Percentiles rank a stretch among this genome's conserved stretches.
Evolutionary conservation across 2,113 vertebrate genomes (phyloP).

Genomic region (Channa argus): DNA sequence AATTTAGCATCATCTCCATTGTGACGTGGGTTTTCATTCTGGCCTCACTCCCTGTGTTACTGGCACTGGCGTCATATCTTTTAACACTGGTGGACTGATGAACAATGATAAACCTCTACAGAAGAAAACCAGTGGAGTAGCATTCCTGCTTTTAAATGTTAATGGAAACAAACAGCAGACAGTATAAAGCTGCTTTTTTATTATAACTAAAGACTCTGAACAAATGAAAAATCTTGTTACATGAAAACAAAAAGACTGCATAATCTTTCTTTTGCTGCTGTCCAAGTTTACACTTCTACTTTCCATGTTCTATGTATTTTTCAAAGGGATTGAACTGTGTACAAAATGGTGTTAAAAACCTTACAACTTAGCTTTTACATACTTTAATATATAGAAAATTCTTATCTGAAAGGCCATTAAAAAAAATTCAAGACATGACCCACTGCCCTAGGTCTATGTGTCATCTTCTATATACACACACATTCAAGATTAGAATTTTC

Average conservation of each 20-base stretch:
- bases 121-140: fast-evolving
- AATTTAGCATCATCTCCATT: conserved; percentile 78
- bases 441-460: no score
- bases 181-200: neutral
- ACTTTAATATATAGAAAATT: conserved; percentile 54
- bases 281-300: neutral
- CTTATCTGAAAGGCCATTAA: neutral
- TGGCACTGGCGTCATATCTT: conserved; percentile 83
- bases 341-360: neutral
- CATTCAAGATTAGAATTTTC: neutral
- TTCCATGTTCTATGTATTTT: no score
- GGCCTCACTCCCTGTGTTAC: conserved; percentile 56
- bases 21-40: conserved; percentile 70
- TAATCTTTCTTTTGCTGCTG: neutral
- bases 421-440: no score
- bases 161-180: neutral
- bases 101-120: neutral
- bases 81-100: conserved; percentile 81
- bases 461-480: neutral
- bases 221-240: neutral
- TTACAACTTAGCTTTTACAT: conserved; percentile 23
- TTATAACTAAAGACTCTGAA: neutral
- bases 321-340: neutral
- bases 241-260: neutral
- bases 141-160: neutral